phyloP scores from a whole-genome alignment of 92 coral and sea anemone genomes.

The Heteractis magnifica region DNA sequence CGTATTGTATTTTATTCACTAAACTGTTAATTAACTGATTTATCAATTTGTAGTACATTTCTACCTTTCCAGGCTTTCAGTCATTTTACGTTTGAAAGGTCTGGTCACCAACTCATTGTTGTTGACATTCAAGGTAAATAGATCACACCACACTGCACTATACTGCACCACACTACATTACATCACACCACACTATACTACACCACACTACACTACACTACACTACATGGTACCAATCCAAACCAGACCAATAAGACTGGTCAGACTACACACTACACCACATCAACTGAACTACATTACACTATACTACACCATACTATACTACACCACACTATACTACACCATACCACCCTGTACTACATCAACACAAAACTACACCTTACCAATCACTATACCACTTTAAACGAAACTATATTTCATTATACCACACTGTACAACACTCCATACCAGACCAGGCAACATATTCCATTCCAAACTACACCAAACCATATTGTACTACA shows the following conservation, averaged over 20 bases:
- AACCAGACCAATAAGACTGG: not conserved
- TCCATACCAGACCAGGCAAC: not conserved
- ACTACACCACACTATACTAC: too few relatives aligned
- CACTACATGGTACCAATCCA: not conserved
- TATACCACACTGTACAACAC: not conserved
- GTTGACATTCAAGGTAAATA: constrained; percentile 93
- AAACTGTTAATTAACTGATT: not conserved
- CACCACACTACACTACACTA: too few relatives aligned
- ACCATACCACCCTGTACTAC: too few relatives aligned
- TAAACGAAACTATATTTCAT: too few relatives aligned
- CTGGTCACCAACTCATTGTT: constrained; percentile 90
- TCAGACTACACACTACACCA: too few relatives aligned
- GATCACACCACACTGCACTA: not conserved
- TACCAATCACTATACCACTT: too few relatives aligned
- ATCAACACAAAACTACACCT: not conserved
- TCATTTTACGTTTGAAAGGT: constrained; percentile 95
- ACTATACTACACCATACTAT: too few relatives aligned
- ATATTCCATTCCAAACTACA: not conserved
- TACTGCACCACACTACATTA: too few relatives aligned
- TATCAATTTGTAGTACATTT: not conserved
- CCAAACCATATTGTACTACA: too few relatives aligned
- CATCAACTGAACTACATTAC: too few relatives aligned
- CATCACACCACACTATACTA: not conserved
- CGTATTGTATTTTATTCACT: not conserved
- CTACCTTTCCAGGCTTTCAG: constrained; percentile 78